Evolutionary conservation across 2,888 invertebrate species (phyloP), one percentile per base, ranked within the genome.

Genomic region (Arge pagana): DNA sequence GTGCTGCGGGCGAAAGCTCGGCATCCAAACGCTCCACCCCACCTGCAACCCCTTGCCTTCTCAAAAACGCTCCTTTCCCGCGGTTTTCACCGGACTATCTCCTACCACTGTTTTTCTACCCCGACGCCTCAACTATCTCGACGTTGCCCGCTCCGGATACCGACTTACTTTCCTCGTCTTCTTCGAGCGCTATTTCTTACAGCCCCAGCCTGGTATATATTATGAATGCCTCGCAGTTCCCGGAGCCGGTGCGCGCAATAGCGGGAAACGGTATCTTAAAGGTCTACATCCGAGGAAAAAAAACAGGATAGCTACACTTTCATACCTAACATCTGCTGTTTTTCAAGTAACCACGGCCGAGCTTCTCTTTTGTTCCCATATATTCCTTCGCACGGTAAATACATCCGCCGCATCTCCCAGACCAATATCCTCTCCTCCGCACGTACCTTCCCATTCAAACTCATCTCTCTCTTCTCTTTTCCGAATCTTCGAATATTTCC

Each of bases 211-310:
- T 15, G 33, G 13, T 19, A 19, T 10, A 40, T 33, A 45, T 45
- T 45, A 45, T 45, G 33, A 45, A 45, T 45, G 33, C 35, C 35
- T 45, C 45, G 35, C 24, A n/a, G 42, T 16, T 31, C 13, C 33
- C 31, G 33, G 15, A 15, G 31, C 45, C 21, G 45, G 45, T 30
- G 30, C n/a, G n/a, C 45, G 33, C 42, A 42, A 42, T 42, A 42
- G 31, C 42, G 30, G n/a, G 18, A 42, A 19, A 18, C 42, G 30
- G 33, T n/a, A 42, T 42, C 42, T 42, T 26, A 18, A 18, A 19
- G 30, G 42, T 31, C 21, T 39, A 19, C 31, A 15, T 31, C 18
- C 30, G 42, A 24, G 23, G 31, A 31, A 42, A 30, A 42, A 42
- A 42, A 28, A 42, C 42, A 31, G 13, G 18, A 10, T 4, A 42